Evolutionary conservation across 1,140 invertebrate genomes (phyloP), one percentile per base, ranked within the genome.

Genomic region (Ridgeia piscesae): DNA sequence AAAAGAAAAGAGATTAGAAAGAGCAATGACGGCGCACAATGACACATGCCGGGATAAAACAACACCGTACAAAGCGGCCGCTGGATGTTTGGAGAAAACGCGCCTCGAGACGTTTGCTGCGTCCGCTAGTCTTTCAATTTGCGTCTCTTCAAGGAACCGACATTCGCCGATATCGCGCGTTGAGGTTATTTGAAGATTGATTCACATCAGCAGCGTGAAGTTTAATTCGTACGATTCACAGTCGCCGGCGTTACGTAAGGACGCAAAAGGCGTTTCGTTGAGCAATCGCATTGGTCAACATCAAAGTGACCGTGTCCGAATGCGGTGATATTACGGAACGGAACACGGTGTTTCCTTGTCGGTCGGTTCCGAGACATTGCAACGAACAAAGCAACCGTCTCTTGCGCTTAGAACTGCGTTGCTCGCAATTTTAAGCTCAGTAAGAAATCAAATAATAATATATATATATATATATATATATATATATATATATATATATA

Each of bases 1-100:
- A 77, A 77, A 77, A 77, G 58, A 77, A 77, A 77, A 77, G 58
- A 77, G 58, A 77, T 77, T 77, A 77, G 58, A 77, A 77, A 17
- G 58, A 77, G 58, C 58, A 77, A 77, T 31, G 58, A 77, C 58
- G 14, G 8, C 27, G 58, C 11, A 77, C 58, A 77, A 77, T 14
- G 58, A 42, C 58, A 77, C 58, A 31, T 77, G 58, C 17, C 4
- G 58, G 58, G 58, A 77, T 77, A 77, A 77, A 77, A 77, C 58
- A 77, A 77, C 58, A 14, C 58, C 27, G 58, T 9, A 77, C 58
- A 77, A 77, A 1, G 27, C 17, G 27, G 58, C 58, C 58, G 58
- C 58, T 77, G 58, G 58, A 21, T 77, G 58, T 77, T 77, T 77
- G 27, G 58, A 77, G 58, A 77, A 77, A 77, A 77, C 58, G 58